Evolutionary conservation across 2,113 vertebrate genomes (phyloP).

Genomic region (Rhineura floridana): DNA sequence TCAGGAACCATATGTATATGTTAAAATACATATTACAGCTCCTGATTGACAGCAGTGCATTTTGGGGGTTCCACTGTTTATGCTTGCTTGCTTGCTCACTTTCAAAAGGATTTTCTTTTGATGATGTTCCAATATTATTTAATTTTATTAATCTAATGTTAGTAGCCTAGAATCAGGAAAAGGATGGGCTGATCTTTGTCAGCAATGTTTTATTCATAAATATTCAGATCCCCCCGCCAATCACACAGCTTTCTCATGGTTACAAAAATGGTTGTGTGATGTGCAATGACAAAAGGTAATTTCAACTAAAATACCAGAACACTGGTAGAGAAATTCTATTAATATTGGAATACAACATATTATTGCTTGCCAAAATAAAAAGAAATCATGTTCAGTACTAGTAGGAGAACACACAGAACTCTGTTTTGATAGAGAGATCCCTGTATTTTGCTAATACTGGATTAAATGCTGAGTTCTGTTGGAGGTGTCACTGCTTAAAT

Average conservation of each 20-base stretch:
- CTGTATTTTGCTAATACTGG: neutral
- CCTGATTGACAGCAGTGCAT: slow-evolving; percentile 19
- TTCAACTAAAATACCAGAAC: slow-evolving; percentile 57
- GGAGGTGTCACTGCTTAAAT: neutral
- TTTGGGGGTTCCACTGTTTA: slow-evolving; percentile 10
- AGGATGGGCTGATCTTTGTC: slow-evolving; percentile 56
- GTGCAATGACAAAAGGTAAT: slow-evolving; percentile 38
- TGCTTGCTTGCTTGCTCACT: slow-evolving; percentile 15
- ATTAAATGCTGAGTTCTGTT: neutral
- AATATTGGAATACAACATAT: slow-evolving; percentile 39
- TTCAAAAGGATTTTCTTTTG: slow-evolving; percentile 35
- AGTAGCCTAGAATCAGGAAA: slow-evolving; percentile 29
- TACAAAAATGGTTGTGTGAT: slow-evolving; percentile 36
- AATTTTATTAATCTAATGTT: slow-evolving; percentile 58
- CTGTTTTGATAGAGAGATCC: neutral
- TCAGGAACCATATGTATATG: neutral
- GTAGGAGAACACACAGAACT: neutral
- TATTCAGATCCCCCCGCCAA: slow-evolving; percentile 38
- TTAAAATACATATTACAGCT: neutral
- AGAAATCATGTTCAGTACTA: neutral
- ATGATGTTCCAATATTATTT: slow-evolving; percentile 45
- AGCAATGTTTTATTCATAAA: slow-evolving; percentile 58
- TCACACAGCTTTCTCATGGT: slow-evolving; percentile 37
- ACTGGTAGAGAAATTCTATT: slow-evolving; percentile 50
- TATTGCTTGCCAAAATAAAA: neutral